These are phyloP conservation scores for Lasioglossum lativentre DNA, from an alignment of 2,888 invertebrate genomes.

Conservation along the genomic window DNA sequence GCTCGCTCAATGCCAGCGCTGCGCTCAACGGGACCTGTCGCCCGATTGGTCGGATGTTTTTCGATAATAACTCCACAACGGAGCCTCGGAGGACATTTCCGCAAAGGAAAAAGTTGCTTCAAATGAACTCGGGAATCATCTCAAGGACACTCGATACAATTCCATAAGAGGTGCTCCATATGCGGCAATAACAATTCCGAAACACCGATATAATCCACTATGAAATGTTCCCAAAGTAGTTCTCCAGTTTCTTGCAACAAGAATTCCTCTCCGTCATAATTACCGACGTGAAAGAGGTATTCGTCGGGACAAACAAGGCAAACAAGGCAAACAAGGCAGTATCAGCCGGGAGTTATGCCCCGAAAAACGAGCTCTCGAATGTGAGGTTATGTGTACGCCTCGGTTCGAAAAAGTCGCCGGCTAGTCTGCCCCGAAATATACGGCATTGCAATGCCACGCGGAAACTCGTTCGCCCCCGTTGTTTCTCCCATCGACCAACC, in stretches of 20 bases:
- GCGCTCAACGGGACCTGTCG: no score
- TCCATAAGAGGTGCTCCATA: neutral
- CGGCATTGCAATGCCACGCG: conserved; percentile 47
- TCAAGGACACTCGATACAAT: neutral
- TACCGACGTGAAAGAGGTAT: neutral
- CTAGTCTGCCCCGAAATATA: conserved; percentile 65
- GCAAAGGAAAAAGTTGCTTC: no score
- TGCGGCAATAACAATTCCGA: neutral
- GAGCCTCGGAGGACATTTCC: no score
- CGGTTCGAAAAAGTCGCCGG: conserved; percentile 64
- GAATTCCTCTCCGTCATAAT: neutral
- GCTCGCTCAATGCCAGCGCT: no score
- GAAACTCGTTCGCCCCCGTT: conserved; percentile 57
- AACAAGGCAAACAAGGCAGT: conserved; percentile 1
- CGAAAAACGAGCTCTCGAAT: conserved; percentile 10
- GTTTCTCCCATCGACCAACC: conserved; percentile 46
- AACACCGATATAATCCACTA: no score
- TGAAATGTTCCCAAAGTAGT: neutral
- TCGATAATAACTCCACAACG: no score
- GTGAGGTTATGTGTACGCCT: conserved; percentile 3
- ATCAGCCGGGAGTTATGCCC: neutral
- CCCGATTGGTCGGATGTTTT: no score
- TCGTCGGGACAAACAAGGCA: neutral
- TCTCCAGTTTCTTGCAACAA: neutral
- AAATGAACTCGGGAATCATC: no score